Percentiles rank a stretch among this genome's conserved stretches.
Conservation (phyloP, 2,113 vertebrate genomes). For the Brienomyrus brachyistius region DNA sequence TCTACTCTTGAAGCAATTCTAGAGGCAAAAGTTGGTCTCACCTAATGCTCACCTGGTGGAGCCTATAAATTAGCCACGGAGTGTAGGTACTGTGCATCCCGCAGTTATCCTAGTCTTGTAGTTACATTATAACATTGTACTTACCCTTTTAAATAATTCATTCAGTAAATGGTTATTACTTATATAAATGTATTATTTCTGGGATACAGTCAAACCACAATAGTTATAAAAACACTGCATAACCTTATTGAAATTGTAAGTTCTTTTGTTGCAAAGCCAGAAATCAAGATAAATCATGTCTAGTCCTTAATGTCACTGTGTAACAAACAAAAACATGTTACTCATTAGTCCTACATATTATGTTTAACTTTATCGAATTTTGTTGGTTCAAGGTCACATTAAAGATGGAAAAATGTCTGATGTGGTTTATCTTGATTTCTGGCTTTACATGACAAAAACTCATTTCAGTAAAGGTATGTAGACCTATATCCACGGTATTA, state of each 20-base stretch:
- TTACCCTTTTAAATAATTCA: neutral
- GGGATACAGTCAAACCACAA: neutral
- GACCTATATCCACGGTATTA: neutral
- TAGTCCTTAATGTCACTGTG: neutral
- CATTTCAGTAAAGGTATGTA: neutral
- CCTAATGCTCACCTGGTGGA: neutral
- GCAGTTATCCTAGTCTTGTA: neutral
- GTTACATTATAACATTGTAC: neutral
- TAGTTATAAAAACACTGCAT: neutral
- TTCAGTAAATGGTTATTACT: neutral
- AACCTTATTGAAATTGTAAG: neutral
- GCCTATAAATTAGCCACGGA: neutral
- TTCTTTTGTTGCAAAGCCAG: neutral
- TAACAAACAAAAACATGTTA: neutral
- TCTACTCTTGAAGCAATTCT: neutral
- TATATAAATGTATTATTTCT: neutral
- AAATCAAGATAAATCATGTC: neutral
- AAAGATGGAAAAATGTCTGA: neutral
- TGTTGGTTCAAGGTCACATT: neutral
- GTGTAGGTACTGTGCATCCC: neutral
- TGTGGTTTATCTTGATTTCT: neutral
- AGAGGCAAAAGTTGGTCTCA: neutral
- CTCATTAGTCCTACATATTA: neutral
- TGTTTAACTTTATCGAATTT: neutral
- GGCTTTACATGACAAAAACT: neutral